Conservation (phyloP, 2,113 vertebrate species). For the Neolamprologus ventralis region DNA sequence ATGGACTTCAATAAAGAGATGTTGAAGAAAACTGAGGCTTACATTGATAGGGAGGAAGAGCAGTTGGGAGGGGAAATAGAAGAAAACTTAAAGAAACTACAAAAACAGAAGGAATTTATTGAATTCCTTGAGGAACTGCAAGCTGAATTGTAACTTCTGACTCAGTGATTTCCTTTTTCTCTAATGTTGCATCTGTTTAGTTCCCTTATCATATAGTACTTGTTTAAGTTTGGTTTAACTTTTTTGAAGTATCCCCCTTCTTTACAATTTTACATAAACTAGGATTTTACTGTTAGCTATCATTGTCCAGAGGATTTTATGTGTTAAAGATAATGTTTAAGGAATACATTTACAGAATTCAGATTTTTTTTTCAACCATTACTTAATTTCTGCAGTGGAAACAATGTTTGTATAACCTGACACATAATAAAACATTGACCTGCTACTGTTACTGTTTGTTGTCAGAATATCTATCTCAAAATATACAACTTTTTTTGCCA, state of each 20-base stretch:
- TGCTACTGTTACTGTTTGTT: accelerated
- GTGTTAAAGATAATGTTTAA: accelerated
- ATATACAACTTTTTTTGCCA: not conserved
- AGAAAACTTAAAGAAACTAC: accelerated
- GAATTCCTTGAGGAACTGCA: accelerated
- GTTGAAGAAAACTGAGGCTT: accelerated
- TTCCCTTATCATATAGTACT: not conserved
- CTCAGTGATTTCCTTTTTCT: not conserved
- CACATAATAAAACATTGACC: accelerated
- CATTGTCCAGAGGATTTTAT: not conserved
- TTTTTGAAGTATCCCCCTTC: accelerated
- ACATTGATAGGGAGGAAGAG: accelerated
- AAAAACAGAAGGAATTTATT: accelerated
- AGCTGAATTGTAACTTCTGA: accelerated
- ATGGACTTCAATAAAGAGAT: accelerated
- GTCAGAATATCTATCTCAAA: not conserved
- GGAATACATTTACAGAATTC: not conserved
- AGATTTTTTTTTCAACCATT: not conserved
- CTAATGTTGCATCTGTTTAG: accelerated
- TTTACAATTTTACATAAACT: not conserved
- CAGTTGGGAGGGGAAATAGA: accelerated
- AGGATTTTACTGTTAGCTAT: not conserved
- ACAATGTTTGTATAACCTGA: accelerated
- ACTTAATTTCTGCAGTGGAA: not conserved
- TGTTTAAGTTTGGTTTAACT: accelerated